Base-by-base conservation (phyloP, 2,888 invertebrate species). In the Agonopterix arenella region DNA sequence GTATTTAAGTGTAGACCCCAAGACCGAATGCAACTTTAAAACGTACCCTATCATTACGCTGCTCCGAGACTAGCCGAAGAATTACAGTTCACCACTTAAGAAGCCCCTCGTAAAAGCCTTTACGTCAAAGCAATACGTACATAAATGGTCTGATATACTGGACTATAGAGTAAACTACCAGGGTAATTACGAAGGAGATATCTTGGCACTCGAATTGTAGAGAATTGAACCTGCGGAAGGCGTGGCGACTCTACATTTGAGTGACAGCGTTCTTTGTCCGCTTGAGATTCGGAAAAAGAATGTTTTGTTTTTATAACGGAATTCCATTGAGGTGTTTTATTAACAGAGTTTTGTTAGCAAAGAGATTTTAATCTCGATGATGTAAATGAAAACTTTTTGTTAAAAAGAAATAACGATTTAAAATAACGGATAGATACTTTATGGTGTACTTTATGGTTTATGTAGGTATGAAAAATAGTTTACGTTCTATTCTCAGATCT, bases 41-140 rank as follows among this genome's bases (percentile, higher is more conserved):
- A 70, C 62, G 58, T 62, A 81, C 71, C 80, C 83, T 74, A 73
- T 81, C 69, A 84, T 85, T 85, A 84, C 67, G 52, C 58, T 52
- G 54, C 62, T 55, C 53, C 64, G 62, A 68, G 68, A 62, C 68
- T 64, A 70, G 53, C 66, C 68, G 62, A 74, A 70, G 72, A 70
- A 70, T 28, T 28, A 28, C 7, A 28, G 28, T 28, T 28, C 28
- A 28, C 5, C 5, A 28, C 28, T 28, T 28, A 28, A 28, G 28
- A 28, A 28, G 28, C 28, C 28, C 28, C 28, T 28, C 28, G 28
- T 28, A 28, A 28, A 5, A 28, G 28, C 28, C 28, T 28, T 18
- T 28, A 28, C 28, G 5, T 28, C 28, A 28, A 28, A 28, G 28
- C 28, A 28, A 28, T 28, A 28, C 28, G 28, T 28, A 5, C 28